Evolutionary conservation across 2,113 vertebrate species (phyloP).

Genomic region (Jaculus jaculus): DNA sequence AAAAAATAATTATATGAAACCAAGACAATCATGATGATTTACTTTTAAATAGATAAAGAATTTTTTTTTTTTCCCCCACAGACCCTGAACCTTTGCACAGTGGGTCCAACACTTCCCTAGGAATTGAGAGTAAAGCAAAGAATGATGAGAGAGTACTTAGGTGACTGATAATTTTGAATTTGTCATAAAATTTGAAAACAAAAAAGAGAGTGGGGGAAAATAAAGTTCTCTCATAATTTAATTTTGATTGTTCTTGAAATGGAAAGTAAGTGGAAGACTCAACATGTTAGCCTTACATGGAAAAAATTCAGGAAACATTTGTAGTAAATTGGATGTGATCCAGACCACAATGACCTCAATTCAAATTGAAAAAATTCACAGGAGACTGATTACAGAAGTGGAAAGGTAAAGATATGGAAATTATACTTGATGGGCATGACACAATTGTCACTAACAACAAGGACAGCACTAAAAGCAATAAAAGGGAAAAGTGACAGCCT

Average conservation of each 20-base stretch:
- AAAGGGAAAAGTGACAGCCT: slow-evolving; percentile 28
- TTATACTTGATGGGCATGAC: slow-evolving; percentile 50
- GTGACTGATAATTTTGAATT: slow-evolving; percentile 8
- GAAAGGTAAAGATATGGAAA: slow-evolving; percentile 74
- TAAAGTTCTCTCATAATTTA: background rate
- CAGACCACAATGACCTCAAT: slow-evolving; percentile 70
- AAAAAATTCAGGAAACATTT: slow-evolving; percentile 45
- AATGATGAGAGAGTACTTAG: background rate
- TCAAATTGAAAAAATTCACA: slow-evolving; percentile 76
- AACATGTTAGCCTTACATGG: background rate
- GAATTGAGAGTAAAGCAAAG: background rate
- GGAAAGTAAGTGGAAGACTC: background rate
- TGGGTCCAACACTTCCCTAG: background rate
- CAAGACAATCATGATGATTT: background rate
- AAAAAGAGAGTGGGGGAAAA: background rate
- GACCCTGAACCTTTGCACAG: background rate
- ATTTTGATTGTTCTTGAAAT: background rate
- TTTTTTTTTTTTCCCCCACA: slow-evolving; percentile 39
- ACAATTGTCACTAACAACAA: slow-evolving; percentile 56
- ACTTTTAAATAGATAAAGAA: background rate
- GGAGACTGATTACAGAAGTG: slow-evolving; percentile 65
- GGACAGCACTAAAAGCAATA: background rate
- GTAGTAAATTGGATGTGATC: slow-evolving; percentile 57
- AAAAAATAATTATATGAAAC: background rate
- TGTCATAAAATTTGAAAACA: slow-evolving; percentile 8